Percentiles rank a stretch among this genome's conserved stretches.
phyloP scores from a whole-genome alignment of 2,888 invertebrate genomes.

The Nomada fabriciana region DNA sequence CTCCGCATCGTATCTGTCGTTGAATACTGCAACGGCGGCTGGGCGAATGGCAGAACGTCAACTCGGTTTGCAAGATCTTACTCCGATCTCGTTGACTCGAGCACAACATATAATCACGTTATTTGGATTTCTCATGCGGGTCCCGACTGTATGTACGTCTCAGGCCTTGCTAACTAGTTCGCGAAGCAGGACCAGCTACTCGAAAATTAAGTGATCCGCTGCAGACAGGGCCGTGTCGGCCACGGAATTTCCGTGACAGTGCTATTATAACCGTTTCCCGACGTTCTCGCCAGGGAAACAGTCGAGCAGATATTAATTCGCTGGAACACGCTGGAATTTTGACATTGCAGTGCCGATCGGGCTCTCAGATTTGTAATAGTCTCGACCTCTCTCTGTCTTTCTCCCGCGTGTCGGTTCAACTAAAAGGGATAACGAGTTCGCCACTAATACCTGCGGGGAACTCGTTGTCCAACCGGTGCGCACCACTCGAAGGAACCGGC shows the following conservation, averaged over 20 bases:
- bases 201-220: conserved; percentile 33
- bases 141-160: conserved; percentile 6
- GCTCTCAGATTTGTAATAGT: conserved; percentile 1
- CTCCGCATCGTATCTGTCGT: no score
- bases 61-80: neutral
- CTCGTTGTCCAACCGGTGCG: neutral
- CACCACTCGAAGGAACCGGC: neutral
- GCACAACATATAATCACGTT: conserved; percentile 25
- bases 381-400: neutral
- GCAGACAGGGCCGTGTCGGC: conserved; percentile 12
- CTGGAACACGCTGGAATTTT: neutral
- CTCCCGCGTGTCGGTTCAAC: neutral
- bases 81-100: conserved; percentile 13
- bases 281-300: conserved; percentile 8
- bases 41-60: neutral
- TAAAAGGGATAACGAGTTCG: neutral
- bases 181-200: conserved; percentile 21
- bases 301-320: conserved; percentile 33
- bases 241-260: conserved; percentile 6
- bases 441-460: neutral
- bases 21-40: neutral
- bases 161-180: conserved; percentile 25
- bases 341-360: conserved; percentile 1
- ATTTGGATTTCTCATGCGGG: conserved; percentile 25
- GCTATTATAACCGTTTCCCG: conserved; percentile 4